Conservation (phyloP, 2,113 vertebrate genomes). For the Ariopsis seemanni region DNA sequence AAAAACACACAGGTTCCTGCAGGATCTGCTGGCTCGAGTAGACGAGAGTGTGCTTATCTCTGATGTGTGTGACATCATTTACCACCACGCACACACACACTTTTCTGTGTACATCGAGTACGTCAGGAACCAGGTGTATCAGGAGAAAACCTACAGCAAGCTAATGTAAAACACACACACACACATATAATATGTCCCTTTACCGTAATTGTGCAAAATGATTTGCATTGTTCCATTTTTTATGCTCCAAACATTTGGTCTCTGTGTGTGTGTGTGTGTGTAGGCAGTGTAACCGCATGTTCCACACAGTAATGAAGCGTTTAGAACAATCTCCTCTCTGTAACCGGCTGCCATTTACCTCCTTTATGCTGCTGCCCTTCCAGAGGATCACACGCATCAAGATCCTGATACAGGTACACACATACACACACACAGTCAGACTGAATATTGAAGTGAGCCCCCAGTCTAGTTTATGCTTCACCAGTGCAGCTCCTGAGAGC, state of each 20-base stretch:
- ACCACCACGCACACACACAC: slow-evolving; percentile 65
- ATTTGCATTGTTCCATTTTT: not conserved
- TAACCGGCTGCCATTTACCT: slow-evolving; percentile 74
- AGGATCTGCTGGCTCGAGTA: slow-evolving; percentile 67
- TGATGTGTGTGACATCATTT: slow-evolving; percentile 77
- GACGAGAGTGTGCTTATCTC: slow-evolving; percentile 69
- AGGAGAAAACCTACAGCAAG: slow-evolving; percentile 76
- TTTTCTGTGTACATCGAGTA: slow-evolving; percentile 77
- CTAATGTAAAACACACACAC: slow-evolving; percentile 69
- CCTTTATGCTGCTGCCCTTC: slow-evolving; percentile 79
- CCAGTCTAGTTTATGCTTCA: not conserved
- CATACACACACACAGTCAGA: not conserved
- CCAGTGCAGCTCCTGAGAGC: not conserved
- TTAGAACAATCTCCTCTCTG: slow-evolving; percentile 77
- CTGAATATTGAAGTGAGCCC: not conserved
- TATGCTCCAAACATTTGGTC: not conserved
- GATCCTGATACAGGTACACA: slow-evolving; percentile 60
- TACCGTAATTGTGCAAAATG: not conserved
- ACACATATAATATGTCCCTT: not conserved
- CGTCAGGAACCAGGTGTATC: slow-evolving; percentile 77
- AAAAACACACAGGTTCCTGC: slow-evolving; percentile 68
- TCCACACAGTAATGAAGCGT: slow-evolving; percentile 66
- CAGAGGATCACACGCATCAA: slow-evolving; percentile 79
- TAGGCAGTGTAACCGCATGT: slow-evolving; percentile 77
- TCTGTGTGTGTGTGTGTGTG: not conserved